Percentiles rank a stretch among this genome's conserved stretches.
These are phyloP conservation scores for Sus scrofa DNA, from an alignment of 2,113 vertebrate genomes.

Conservation along the genomic window T2T-Sscrofa CM000812.6:113059501-113060000, in stretches of 20 bases:
- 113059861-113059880: neutral
- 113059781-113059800: neutral
- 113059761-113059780: neutral
- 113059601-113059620: neutral
- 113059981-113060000: no score
- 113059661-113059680: neutral
- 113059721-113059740: neutral
- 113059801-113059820: neutral
- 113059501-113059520: neutral
- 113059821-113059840: neutral
- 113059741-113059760: neutral
- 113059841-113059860: neutral
- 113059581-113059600: neutral
- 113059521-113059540: neutral
- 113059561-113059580: neutral
- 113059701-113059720: neutral
- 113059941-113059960: neutral
- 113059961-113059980: neutral
- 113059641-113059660: neutral
- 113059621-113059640: neutral
- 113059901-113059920: neutral
- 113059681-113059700: neutral
- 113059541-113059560: neutral
- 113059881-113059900: neutral
- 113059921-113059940: neutral